These are phyloP conservation scores for Ephialtes manifestator DNA, from an alignment of 2,888 invertebrate genomes.

Conservation along the genomic window DNA sequence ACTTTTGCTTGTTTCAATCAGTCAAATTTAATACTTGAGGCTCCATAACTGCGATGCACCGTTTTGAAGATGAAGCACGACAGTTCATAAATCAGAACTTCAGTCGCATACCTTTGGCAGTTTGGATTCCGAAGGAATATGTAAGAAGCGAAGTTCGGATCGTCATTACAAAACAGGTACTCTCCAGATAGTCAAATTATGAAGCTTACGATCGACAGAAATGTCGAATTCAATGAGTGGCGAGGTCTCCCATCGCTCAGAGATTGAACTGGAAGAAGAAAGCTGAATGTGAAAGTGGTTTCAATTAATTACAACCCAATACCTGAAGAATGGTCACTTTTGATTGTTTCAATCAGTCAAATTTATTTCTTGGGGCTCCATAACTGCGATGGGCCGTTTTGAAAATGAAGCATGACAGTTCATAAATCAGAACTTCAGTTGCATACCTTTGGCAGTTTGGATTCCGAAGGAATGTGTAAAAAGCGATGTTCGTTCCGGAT, in stretches of 20 bases:
- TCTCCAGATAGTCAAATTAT: background rate
- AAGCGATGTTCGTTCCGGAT: background rate
- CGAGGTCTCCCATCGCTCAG: background rate
- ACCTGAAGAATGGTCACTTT: too few relatives aligned
- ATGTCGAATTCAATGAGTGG: slow-evolving; percentile 7
- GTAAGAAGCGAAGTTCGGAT: too few relatives aligned
- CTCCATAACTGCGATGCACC: background rate
- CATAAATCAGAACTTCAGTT: background rate
- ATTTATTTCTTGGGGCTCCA: background rate
- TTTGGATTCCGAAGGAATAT: too few relatives aligned
- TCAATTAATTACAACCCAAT: too few relatives aligned
- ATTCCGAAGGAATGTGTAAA: background rate
- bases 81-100: too few relatives aligned
- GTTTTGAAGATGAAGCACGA: too few relatives aligned
- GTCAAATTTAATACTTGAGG: background rate
- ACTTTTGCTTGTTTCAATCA: too few relatives aligned
- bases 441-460: background rate
- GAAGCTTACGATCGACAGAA: slow-evolving; percentile 2
- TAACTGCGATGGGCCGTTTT: too few relatives aligned
- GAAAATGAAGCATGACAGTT: too few relatives aligned
- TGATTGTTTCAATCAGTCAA: too few relatives aligned
- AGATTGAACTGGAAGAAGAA: slow-evolving; percentile 4
- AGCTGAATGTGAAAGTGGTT: background rate
- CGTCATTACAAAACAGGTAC: too few relatives aligned
- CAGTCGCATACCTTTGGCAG: too few relatives aligned